phyloP scores from a whole-genome alignment of 2,113 vertebrate genomes.

The Osmerus eperlanus region DNA sequence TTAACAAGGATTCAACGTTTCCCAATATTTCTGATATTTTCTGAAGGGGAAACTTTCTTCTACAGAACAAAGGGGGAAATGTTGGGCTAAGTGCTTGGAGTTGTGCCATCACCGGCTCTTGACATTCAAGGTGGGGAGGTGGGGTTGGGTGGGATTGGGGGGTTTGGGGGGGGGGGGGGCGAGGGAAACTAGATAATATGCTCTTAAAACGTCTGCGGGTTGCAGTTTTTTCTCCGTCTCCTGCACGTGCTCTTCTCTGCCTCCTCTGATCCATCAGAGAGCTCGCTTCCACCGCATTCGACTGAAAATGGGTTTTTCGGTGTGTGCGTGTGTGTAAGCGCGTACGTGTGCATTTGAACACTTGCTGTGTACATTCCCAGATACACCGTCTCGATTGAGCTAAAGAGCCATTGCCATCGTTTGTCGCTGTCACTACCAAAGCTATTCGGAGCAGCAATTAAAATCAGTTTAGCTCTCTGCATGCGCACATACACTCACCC shows the following conservation, averaged over 20 bases:
- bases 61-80: constrained; percentile 31
- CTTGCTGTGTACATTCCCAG: constrained; percentile 9
- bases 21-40: constrained; percentile 45
- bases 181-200: constrained; percentile 56
- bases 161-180: constrained; percentile 52
- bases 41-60: constrained; percentile 38
- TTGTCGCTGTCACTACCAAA: constrained; percentile 59
- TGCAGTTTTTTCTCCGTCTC: constrained; percentile 42
- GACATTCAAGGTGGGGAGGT: constrained; percentile 61
- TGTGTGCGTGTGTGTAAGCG: constrained; percentile 38
- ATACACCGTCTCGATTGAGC: constrained; percentile 32
- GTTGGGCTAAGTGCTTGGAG: constrained; percentile 33
- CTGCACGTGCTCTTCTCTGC: constrained; percentile 43
- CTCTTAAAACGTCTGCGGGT: constrained; percentile 57
- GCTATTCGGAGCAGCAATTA: constrained; percentile 69
- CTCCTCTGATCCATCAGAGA: constrained; percentile 48
- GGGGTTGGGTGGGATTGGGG: constrained; percentile 54
- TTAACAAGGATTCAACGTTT: constrained; percentile 57
- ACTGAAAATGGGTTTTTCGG: constrained; percentile 44
- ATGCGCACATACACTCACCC: constrained; percentile 35
- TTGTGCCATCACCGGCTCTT: constrained; percentile 50
- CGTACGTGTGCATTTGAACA: constrained; percentile 28
- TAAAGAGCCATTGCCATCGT: constrained; percentile 52
- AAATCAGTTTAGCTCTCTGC: constrained; percentile 65
- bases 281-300: constrained; percentile 45